Percentiles rank a stretch among this genome's conserved stretches.
These are phyloP conservation scores for Suncus etruscus DNA, from an alignment of 2,113 vertebrate genomes.

Conservation along the genomic window DNA sequence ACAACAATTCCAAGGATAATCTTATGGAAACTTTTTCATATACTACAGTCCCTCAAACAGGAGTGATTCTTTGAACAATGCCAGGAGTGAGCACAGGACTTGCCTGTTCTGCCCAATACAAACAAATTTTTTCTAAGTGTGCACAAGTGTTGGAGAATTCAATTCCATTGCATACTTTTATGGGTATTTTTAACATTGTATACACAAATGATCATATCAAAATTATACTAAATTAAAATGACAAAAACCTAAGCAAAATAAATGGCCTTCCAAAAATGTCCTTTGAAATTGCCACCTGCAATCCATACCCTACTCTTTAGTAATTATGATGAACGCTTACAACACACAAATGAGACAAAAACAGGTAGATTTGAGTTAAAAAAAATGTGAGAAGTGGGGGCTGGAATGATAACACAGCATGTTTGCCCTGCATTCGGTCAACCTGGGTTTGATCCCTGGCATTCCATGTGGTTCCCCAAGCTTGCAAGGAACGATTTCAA, in stretches of 20 bases:
- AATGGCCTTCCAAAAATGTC: neutral
- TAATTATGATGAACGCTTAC: neutral
- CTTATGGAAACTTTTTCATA: too few species aligned
- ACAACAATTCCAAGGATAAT: too few species aligned
- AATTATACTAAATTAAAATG: constrained; percentile 37
- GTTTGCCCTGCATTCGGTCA: too few species aligned
- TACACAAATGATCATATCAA: neutral
- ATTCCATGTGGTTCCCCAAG: too few species aligned
- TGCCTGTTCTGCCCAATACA: too few species aligned
- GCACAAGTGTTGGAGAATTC: neutral
- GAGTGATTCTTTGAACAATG: too few species aligned
- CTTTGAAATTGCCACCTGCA: neutral
- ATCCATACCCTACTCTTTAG: neutral
- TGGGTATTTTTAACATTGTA: neutral
- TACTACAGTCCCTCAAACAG: too few species aligned
- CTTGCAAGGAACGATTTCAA: too few species aligned
- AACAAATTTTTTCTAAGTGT: neutral
- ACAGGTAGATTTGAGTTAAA: neutral
- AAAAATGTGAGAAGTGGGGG: neutral
- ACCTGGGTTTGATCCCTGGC: too few species aligned
- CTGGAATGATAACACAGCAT: too few species aligned
- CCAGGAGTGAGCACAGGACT: too few species aligned
- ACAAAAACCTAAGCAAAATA: constrained; percentile 15
- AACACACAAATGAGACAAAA: neutral
- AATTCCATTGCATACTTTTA: neutral